Evolutionary conservation across 2,888 invertebrate species (phyloP), one percentile per base, ranked within the genome.

Genomic region (Ochropacha duplaris): DNA sequence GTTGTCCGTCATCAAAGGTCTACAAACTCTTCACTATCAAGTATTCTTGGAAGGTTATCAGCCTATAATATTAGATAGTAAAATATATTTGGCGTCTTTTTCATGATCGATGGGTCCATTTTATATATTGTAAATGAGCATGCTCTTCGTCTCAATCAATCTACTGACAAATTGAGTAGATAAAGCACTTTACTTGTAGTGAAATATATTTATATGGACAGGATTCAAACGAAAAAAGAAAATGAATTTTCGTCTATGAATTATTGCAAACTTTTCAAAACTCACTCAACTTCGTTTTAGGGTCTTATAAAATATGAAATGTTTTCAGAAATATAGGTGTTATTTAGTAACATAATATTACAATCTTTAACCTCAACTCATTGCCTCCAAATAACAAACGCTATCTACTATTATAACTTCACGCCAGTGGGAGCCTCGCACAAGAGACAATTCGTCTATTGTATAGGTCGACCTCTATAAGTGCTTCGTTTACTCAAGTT

Each of bases 401-500:
- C 14, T 34, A 36, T n/a, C 4, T 36, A 36, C 6, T 36, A 34
- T 36, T 9, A 36, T n/a, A n/a, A 9, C 36, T n/a, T n/a, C 1
- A 36, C n/a, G 36, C 36, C 36, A 36, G 36, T n/a, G 11, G 1
- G n/a, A 36, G n/a, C 9, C 36, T 4, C 36, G 34, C 14, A 36
- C 36, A 1, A 36, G 6, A 36, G 36, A 36, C 5, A 6, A 44
- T 9, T 19, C 2, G 8, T 44, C 19, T 44, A 44, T 44, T 9
- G 14, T 19, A 44, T 44, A 44, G 16, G 19, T 19, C 44, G 9
- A 31, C 49, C 50, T 55, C 55, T 57, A 58, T 54, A 64, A 65
- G 68, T 65, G 65, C 67, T 69, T 59, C 56, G 62, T 60, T 62
- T 65, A 62, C 66, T 71, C 65, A 66, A 74, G 72, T 66, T 60